Evolutionary conservation across 1,140 invertebrate species (phyloP).

Genomic region (Phocides pigmalion): DNA sequence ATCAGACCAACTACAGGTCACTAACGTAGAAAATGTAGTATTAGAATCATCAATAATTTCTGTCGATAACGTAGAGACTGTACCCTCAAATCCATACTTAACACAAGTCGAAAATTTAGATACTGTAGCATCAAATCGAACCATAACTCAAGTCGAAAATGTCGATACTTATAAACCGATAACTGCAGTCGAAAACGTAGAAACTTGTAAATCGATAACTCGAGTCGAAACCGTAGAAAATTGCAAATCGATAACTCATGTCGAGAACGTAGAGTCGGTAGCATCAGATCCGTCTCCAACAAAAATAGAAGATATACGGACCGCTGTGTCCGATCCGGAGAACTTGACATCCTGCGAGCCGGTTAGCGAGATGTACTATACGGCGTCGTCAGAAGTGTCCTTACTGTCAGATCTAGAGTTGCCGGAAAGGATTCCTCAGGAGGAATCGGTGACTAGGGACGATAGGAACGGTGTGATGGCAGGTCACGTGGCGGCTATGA

Average conservation of each 20-base stretch:
- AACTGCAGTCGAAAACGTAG: neutral
- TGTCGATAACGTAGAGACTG: neutral
- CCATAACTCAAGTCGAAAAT: neutral
- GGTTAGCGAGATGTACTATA: conserved; percentile 70
- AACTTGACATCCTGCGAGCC: conserved; percentile 47
- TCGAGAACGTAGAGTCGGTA: neutral
- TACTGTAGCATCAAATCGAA: neutral
- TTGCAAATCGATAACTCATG: neutral
- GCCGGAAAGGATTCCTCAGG: conserved; percentile 43
- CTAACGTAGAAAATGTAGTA: neutral
- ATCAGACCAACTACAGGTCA: no score
- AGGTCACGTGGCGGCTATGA: conserved; percentile 81
- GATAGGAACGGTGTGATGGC: conserved; percentile 64
- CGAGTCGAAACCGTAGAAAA: neutral
- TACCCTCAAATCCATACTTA: neutral
- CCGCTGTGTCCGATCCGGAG: conserved; percentile 28
- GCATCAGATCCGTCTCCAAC: conserved; percentile 10
- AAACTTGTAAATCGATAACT: conserved; percentile 2
- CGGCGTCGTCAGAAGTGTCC: conserved; percentile 65
- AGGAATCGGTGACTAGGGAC: conserved; percentile 41
- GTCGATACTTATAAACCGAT: conserved; percentile 2
- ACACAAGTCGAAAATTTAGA: neutral
- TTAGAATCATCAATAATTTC: neutral
- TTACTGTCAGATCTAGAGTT: conserved; percentile 59
- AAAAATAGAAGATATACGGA: conserved; percentile 17